These are phyloP conservation scores for Danionella dracula DNA, from an alignment of 2,797 vertebrate genomes.

Conservation along the genomic window DNA sequence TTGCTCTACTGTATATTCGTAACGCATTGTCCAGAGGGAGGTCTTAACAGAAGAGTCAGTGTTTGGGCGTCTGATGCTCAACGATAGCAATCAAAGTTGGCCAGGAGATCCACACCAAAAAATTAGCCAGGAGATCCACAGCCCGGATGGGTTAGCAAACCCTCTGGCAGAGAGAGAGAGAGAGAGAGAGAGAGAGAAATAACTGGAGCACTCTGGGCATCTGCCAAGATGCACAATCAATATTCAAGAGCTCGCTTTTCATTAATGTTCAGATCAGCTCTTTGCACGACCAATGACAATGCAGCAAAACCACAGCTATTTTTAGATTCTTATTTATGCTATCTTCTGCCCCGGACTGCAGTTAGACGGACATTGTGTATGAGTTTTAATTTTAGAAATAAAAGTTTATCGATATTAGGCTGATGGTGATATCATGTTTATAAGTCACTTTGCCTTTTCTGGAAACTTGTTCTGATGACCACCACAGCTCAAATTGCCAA, in stretches of 20 bases:
- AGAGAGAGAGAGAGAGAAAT: constrained; percentile 58
- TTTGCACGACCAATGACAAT: constrained; percentile 64
- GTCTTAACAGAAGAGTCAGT: too few species aligned
- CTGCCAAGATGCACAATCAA: constrained; percentile 66
- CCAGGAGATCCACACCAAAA: too few species aligned
- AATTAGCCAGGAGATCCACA: constrained; percentile 55
- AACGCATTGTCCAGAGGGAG: too few species aligned
- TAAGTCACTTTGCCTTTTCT: constrained; percentile 24
- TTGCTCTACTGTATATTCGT: too few species aligned
- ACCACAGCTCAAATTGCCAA: too few species aligned
- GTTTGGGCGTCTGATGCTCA: too few species aligned
- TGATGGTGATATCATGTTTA: constrained; percentile 19
- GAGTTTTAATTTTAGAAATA: constrained; percentile 53
- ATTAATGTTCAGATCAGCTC: constrained; percentile 70
- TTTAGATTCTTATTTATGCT: constrained; percentile 39
- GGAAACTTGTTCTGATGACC: background rate
- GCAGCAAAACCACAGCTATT: constrained; percentile 43
- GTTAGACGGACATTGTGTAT: constrained; percentile 51
- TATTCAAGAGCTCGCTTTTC: constrained; percentile 63
- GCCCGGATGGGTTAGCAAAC: constrained; percentile 53
- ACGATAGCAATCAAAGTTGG: too few species aligned
- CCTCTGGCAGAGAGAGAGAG: constrained; percentile 53
- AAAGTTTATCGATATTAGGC: constrained; percentile 20
- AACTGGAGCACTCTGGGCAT: constrained; percentile 57
- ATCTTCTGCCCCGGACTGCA: constrained; percentile 15